Evolutionary conservation across 2,888 invertebrate genomes (phyloP).

Genomic region (Netelia fuscicornis): DNA sequence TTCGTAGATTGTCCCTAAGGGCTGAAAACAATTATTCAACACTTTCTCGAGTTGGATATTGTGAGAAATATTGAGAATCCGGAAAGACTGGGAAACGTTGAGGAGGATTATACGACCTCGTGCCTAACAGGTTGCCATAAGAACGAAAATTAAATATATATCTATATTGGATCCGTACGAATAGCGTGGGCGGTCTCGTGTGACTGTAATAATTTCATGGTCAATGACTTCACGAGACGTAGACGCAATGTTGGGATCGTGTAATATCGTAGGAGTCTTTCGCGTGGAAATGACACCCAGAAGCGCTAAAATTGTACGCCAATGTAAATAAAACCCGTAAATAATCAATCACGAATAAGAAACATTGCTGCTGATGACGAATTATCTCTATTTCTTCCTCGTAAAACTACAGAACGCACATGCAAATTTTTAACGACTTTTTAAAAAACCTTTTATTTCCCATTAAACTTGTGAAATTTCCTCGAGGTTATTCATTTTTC

Average conservation of each 20-base stretch:
- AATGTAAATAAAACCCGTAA: neutral
- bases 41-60: neutral
- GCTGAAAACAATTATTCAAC: neutral
- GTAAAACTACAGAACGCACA: neutral
- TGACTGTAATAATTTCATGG: conserved; percentile 71
- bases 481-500: neutral
- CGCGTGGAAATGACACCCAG: neutral
- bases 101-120: neutral
- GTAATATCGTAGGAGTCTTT: conserved; percentile 48
- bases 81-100: neutral
- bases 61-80: neutral
- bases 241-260: neutral
- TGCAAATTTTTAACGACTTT: neutral
- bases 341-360: neutral
- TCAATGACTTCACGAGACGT: conserved; percentile 74
- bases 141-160: neutral
- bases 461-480: neutral
- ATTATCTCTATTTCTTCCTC: no score
- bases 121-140: neutral
- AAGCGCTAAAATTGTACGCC: neutral
- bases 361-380: no score
- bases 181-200: conserved; percentile 65
- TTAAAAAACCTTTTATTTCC: neutral
- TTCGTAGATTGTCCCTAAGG: conserved; percentile 8
- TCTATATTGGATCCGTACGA: neutral